Evolutionary conservation across 2,797 vertebrate genomes (phyloP).

Genomic region (Malacoraja senta): DNA sequence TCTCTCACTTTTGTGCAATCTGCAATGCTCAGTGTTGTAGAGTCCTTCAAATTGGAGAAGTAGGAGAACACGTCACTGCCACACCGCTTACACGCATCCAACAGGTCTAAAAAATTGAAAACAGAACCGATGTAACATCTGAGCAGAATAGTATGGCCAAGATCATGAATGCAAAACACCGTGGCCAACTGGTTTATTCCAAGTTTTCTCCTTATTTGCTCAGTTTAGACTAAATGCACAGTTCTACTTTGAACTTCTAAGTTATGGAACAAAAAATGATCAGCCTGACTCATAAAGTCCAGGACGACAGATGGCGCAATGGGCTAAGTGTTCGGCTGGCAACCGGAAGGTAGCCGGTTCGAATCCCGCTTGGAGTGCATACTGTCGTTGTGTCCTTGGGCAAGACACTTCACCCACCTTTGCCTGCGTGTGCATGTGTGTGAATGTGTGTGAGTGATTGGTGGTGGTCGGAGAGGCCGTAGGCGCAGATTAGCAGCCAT

Average conservation of each 20-base stretch:
- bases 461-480: no score
- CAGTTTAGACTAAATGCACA: neutral
- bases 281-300: neutral
- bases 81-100: slow-evolving; percentile 72
- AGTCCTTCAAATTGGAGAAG: slow-evolving; percentile 68
- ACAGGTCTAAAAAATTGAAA: slow-evolving; percentile 49
- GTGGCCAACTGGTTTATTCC: neutral
- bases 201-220: neutral
- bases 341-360: no score
- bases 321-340: no score
- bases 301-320: no score
- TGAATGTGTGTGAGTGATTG: no score
- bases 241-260: neutral
- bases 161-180: neutral
- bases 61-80: slow-evolving; percentile 69
- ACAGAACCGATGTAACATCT: neutral
- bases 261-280: neutral
- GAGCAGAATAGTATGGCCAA: neutral
- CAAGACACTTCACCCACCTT: no score
- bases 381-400: no score
- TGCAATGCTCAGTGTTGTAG: slow-evolving; percentile 47
- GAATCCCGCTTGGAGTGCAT: no score
- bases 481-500: no score
- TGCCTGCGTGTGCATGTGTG: no score
- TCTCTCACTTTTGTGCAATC: slow-evolving; percentile 54